Evolutionary conservation across 2,113 vertebrate species (phyloP).

Genomic region (Poeciliopsis turrubarensis): DNA sequence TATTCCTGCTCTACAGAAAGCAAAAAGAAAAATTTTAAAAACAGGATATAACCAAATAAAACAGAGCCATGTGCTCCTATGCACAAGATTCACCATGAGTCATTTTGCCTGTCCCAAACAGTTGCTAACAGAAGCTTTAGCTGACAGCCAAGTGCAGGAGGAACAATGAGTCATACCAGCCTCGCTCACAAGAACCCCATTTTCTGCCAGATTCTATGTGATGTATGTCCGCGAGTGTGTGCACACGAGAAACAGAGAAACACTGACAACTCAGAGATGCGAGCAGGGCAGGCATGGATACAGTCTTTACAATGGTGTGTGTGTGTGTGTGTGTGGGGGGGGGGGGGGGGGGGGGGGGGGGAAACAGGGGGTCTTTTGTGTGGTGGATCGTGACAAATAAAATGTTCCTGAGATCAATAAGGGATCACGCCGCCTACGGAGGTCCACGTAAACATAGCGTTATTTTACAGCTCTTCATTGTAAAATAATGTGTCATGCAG

Average conservation of each 20-base stretch:
- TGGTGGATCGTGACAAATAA: conserved; percentile 38
- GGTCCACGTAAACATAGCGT: neutral
- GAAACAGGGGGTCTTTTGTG: conserved; percentile 44
- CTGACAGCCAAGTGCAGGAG: conserved; percentile 42
- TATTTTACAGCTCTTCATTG: neutral
- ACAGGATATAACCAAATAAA: conserved; percentile 14
- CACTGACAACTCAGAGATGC: conserved; percentile 6
- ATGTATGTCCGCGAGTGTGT: conserved; percentile 32
- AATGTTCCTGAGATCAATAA: conserved; percentile 42
- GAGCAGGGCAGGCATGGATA: conserved; percentile 12
- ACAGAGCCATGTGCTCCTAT: conserved; percentile 9
- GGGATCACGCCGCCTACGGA: conserved; percentile 32
- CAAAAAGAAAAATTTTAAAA: conserved; percentile 3
- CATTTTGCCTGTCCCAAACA: conserved; percentile 29
- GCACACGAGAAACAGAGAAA: conserved; percentile 2
- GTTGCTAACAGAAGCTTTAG: conserved; percentile 24
- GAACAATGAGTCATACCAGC: conserved; percentile 62
- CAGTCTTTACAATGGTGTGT: neutral
- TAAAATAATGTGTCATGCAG: neutral
- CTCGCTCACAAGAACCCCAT: conserved; percentile 34
- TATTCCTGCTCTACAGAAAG: neutral
- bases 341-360: neutral
- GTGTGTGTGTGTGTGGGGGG: neutral
- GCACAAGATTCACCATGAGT: conserved; percentile 24
- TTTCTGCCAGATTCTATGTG: conserved; percentile 40